Evolutionary conservation across 2,113 vertebrate genomes (phyloP), one percentile per base, ranked within the genome.

Genomic region (Zeus faber): DNA sequence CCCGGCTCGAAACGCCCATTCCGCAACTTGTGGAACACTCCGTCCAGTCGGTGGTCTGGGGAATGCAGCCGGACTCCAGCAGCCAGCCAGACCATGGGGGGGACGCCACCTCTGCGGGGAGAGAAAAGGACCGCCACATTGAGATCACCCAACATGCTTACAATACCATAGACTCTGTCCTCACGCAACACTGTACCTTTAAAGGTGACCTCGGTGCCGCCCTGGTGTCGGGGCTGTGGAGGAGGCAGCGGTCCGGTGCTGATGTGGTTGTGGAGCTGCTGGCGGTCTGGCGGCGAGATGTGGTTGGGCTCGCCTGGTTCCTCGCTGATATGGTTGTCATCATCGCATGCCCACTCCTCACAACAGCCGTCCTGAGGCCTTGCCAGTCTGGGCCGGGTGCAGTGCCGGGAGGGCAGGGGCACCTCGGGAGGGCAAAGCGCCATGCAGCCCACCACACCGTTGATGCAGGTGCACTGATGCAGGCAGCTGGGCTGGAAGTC

Each of bases 381-480:
- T 27, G 54, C 60, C 62, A 91, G 69, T 6, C 68, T 76, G 2
- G 85, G 84, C 10, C 59, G 70, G 21, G 58, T 5, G 46, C 90
- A 91, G 54, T 44, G 82, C 75, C 61, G 61, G 63, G 33, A 13
- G 0, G 87, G 87, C 49, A 89, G 71, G 4, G 81, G 76, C 33
- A 89, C 24, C 11, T 74, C 74, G n/a, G 81, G 79, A 0, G 86
- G 87, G 25, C 90, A 91, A 31, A 91, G 76, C 8, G 90, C 83
- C 84, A 89, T 84, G 72, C 90, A 91, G 59, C 90, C 89, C 77
- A 91, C 87, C 67, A 91, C 85, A 0, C 87, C 73, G 0, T 91
- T 83, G 58, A 90, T 88, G 41, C 89, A 91, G 60, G 72, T 89
- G 72, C 89, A 91, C 71, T 87, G 87, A 69, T 91, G 84, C 41